Base-by-base conservation (phyloP, 2,113 vertebrate genomes). In the Macaca mulatta region DNA sequence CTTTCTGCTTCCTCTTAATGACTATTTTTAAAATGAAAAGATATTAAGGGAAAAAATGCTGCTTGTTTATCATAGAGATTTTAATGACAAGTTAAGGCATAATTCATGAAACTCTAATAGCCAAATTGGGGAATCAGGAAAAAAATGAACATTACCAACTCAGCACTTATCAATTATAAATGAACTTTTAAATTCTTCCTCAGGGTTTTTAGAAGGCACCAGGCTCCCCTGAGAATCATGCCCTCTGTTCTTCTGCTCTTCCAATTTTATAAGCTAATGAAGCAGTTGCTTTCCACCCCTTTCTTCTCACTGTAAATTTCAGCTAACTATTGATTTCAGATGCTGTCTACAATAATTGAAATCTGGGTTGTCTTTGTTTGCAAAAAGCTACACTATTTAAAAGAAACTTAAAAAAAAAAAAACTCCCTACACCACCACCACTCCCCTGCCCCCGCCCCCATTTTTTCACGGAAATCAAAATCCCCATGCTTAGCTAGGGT, bases 271-370 rank as follows among this genome's bases (percentile, higher is more conserved):
- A 77, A 89, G 38, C 45, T 45, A 91, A 74, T 11, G 50, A 69
- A 94, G 74, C 35, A 14, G 18, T 40, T 55, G 32, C 50, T 77
- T 90, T 16, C 38, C 50, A 43, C 2, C 8, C 17, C 78, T 57
- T 84, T 59, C 59, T 92, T 77, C 57, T 88, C 40, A 55, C 22
- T 59, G 23, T 83, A 38, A 86, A 81, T 78, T 67, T 81, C 57
- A n/a, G 85, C 38, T 93, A 55, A 88, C 43, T 57, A 98, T 55
- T 96, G 95, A 97, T 97, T 93, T 84, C 91, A 98, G 75, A 97
- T 96, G 95, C 96, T 96, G 94, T 80, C 84, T 95, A 40, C 40
- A 93, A 40, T 64, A 92, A 93, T 12, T 97, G 59, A 98, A 98
- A 95, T 86, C 45, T 90, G 57, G 69, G 67, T 57, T 61, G 78